These are phyloP conservation scores for Channa argus DNA, from an alignment of 2,113 vertebrate species.

Conservation along the genomic window DNA sequence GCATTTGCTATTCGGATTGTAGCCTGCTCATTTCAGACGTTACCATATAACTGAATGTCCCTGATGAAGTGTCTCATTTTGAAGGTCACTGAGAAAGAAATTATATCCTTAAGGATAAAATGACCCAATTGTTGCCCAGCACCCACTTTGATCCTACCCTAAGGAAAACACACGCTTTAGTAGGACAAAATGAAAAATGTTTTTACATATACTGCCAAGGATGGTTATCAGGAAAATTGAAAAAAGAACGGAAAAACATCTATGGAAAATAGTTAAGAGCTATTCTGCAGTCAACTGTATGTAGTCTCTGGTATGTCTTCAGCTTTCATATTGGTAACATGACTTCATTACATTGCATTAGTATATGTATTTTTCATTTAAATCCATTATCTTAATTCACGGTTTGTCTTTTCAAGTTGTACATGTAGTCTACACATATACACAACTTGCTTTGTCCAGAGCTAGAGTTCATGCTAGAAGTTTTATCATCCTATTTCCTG, in stretches of 20 bases:
- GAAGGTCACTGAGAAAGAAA: conserved; percentile 66
- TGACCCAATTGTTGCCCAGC: conserved; percentile 70
- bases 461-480: background rate
- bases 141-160: conserved; percentile 47
- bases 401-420: background rate
- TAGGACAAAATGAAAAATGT: conserved; percentile 25
- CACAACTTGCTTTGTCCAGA: background rate
- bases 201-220: background rate
- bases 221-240: no score
- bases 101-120: conserved; percentile 57
- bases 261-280: no score
- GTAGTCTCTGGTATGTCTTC: no score
- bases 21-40: conserved; percentile 9
- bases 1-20: conserved; percentile 9
- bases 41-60: conserved; percentile 39
- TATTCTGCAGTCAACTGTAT: no score
- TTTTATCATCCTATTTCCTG: background rate
- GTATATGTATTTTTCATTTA: conserved; percentile 4
- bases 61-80: conserved; percentile 49
- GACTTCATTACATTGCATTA: no score
- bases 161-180: conserved; percentile 39
- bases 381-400: background rate
- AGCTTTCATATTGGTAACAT: no score
- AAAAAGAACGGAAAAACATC: no score
- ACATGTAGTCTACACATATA: background rate